These are phyloP conservation scores for Gymnorhina tibicen DNA, from an alignment of 2,113 vertebrate genomes.

Conservation along the genomic window DNA sequence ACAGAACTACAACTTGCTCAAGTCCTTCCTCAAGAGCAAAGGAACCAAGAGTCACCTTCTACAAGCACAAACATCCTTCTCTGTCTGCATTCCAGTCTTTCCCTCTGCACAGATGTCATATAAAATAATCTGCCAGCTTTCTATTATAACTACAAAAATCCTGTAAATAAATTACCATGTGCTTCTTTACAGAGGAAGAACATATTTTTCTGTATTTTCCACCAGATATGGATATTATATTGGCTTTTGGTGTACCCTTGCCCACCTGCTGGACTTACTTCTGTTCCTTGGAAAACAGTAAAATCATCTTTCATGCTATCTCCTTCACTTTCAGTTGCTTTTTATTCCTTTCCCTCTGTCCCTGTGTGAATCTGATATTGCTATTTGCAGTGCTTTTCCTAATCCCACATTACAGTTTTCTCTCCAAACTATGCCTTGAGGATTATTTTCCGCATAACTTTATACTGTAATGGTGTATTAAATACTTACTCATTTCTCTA, in stretches of 20 bases:
- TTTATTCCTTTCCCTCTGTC: background rate
- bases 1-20: background rate
- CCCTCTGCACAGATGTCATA: background rate
- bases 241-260: background rate
- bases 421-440: background rate
- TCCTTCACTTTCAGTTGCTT: background rate
- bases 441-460: background rate
- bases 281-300: background rate
- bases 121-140: background rate
- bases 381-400: background rate
- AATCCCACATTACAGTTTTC: background rate
- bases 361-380: background rate
- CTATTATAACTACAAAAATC: background rate
- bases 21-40: background rate
- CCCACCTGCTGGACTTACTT: background rate
- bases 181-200: background rate
- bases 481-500: background rate
- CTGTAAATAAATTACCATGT: background rate
- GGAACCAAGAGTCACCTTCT: background rate
- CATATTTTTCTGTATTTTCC: background rate
- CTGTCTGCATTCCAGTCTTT: background rate
- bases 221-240: background rate
- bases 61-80: background rate
- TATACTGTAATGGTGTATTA: background rate
- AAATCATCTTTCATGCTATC: background rate